Evolutionary conservation across 2,888 invertebrate genomes (phyloP).

Genomic region (Thera britannica): DNA sequence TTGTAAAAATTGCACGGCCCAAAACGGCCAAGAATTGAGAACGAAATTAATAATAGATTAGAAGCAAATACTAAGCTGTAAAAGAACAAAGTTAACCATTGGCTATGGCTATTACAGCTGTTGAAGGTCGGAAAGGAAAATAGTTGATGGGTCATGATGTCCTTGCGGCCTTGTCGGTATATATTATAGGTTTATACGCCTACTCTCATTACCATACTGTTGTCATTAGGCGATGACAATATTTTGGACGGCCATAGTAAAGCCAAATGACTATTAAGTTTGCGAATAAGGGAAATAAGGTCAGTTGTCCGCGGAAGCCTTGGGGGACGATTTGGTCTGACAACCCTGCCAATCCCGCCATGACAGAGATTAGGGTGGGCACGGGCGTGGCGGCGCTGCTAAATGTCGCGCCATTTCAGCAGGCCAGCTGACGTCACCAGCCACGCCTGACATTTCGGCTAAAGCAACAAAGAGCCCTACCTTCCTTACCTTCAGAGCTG

Average conservation of each 20-base stretch:
- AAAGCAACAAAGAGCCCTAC: slow-evolving; percentile 80
- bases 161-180: slow-evolving; percentile 2
- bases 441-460: slow-evolving; percentile 82
- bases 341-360: slow-evolving; percentile 72
- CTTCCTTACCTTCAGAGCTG: slow-evolving; percentile 67
- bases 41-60: no score
- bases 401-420: slow-evolving; percentile 81
- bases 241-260: slow-evolving; percentile 19
- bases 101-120: slow-evolving; percentile 2
- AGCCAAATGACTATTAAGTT: slow-evolving; percentile 35
- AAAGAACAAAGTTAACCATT: background rate
- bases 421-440: slow-evolving; percentile 73
- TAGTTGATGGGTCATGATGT: slow-evolving; percentile 7
- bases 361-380: slow-evolving; percentile 78
- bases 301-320: slow-evolving; percentile 58
- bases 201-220: slow-evolving; percentile 9
- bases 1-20: no score
- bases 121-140: slow-evolving; percentile 10
- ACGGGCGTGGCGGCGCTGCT: slow-evolving; percentile 73
- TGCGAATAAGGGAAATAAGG: slow-evolving; percentile 57
- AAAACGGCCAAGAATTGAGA: no score
- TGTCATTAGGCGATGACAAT: slow-evolving; percentile 9
- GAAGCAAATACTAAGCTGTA: no score
- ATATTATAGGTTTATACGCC: slow-evolving; percentile 1
- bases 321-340: slow-evolving; percentile 64